These are phyloP conservation scores for Planococcus citri DNA, from an alignment of 1,140 invertebrate genomes.

Conservation along the genomic window DNA sequence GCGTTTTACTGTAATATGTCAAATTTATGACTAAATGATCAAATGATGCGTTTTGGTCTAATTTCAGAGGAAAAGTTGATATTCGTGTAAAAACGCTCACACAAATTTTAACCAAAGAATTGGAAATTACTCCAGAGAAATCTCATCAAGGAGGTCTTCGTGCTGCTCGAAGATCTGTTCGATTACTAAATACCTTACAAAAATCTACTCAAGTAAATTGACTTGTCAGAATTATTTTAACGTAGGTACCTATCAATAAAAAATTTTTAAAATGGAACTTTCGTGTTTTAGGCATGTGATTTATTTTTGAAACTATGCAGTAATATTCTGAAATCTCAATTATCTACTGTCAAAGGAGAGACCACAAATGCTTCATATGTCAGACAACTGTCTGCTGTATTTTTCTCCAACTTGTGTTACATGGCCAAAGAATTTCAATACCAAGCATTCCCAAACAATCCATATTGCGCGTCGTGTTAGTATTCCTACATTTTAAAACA, in stretches of 20 bases:
- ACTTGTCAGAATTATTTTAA: background rate
- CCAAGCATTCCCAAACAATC: constrained; percentile 60
- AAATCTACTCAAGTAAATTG: constrained; percentile 48
- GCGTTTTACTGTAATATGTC: no score
- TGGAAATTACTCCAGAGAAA: constrained; percentile 74
- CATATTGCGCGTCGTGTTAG: constrained; percentile 48
- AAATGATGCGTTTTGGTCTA: constrained; percentile 22
- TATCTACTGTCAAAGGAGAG: constrained; percentile 76
- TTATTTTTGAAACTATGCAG: constrained; percentile 75
- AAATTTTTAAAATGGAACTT: background rate
- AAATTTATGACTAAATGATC: background rate
- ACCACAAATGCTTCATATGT: constrained; percentile 75
- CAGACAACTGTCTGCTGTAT: constrained; percentile 60
- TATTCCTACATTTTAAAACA: background rate
- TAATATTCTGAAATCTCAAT: constrained; percentile 63
- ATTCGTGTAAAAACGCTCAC: constrained; percentile 63
- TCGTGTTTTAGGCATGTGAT: constrained; percentile 52
- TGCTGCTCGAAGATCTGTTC: constrained; percentile 70
- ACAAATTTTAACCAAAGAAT: constrained; percentile 73
- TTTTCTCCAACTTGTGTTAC: constrained; percentile 77
- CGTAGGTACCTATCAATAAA: no score
- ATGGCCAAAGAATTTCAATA: constrained; percentile 70
- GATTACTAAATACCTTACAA: constrained; percentile 73
- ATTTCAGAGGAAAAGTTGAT: constrained; percentile 45
- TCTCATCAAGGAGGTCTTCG: constrained; percentile 85